Conservation (phyloP, 2,113 vertebrate genomes). For the Salminus brasiliensis region DNA sequence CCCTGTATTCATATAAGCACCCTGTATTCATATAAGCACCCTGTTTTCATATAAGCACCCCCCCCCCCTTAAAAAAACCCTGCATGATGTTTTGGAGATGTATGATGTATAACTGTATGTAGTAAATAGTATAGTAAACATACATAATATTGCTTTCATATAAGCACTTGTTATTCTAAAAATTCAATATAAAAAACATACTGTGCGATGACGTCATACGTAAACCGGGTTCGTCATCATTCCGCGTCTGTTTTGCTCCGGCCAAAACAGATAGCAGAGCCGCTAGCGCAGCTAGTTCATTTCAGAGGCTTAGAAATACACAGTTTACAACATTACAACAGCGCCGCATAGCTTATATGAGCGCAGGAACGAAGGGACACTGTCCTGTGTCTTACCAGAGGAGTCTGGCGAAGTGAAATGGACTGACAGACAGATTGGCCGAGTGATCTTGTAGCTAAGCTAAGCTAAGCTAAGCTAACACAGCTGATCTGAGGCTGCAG, state of each 20-base stretch:
- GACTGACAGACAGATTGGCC: too few species aligned
- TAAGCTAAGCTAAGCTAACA: neutral
- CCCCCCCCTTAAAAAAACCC: too few species aligned
- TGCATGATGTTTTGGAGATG: too few species aligned
- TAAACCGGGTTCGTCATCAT: slow-evolving; percentile 31
- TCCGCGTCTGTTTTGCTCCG: slow-evolving; percentile 23
- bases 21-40: too few species aligned
- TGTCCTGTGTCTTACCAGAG: neutral
- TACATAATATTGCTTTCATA: too few species aligned
- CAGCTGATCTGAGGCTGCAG: neutral
- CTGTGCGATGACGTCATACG: slow-evolving; percentile 3
- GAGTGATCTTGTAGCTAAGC: too few species aligned
- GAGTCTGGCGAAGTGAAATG: neutral
- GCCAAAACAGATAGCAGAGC: neutral
- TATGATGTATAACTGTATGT: too few species aligned
- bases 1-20: too few species aligned
- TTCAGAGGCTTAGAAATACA: neutral
- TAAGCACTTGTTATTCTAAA: too few species aligned
- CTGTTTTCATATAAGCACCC: too few species aligned
- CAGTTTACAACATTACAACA: neutral
- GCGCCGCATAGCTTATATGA: neutral
- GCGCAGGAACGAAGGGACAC: neutral
- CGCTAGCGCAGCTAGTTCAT: neutral
- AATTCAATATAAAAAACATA: too few species aligned
- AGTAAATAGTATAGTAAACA: too few species aligned